Evolutionary conservation across 92 coral and sea anemone genomes (phyloP), one percentile per base, ranked within the genome.

Genomic region (Zoanthus gigantus): DNA sequence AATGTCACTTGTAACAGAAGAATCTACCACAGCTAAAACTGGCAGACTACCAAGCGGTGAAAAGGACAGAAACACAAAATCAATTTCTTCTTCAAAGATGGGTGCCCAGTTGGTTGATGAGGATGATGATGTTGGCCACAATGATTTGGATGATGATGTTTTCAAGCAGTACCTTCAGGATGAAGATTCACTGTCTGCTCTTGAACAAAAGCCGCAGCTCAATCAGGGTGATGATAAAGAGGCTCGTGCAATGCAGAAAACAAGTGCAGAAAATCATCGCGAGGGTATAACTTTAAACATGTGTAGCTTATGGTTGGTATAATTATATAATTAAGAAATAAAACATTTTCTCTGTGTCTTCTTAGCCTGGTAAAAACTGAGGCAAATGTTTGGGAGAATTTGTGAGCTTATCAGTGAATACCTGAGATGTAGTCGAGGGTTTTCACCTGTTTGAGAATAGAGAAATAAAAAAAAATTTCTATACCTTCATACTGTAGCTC

Each of bases 71-170:
- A 28, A 16, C 30, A 17, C 69, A 0, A 23, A 63, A 23, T 16
- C 32, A 63, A 8, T 63, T 53, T 4, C 75, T 5, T 6, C 85
- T 14, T 46, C 74, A 10, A 81, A 81, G 85, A 9, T 81, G 52
- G 67, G 18, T 5, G 3, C 37, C 29, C 75, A n/a, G 9, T 13
- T 45, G 5, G 60, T 9, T 17, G 84, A 66, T 65, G 60, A 46
- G 0, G 37, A 63, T 5, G 75, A 81, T 65, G 60, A 46, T 1
- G 37, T 42, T 12, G 75, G 32, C 23, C 14, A 77, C 47, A 63
- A 23, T 63, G 75, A 65, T 30, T 65, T 81, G 15, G 85, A 81
- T 66, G 85, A 81, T 81, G 85, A 81, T 1, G 85, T 81, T 28
- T 81, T 81, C 74, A 71, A 81, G 34, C 85, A 81, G 60, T 81